Evolutionary conservation across 2,888 invertebrate genomes (phyloP), one percentile per base, ranked within the genome.

Genomic region (Gordius sp.): DNA sequence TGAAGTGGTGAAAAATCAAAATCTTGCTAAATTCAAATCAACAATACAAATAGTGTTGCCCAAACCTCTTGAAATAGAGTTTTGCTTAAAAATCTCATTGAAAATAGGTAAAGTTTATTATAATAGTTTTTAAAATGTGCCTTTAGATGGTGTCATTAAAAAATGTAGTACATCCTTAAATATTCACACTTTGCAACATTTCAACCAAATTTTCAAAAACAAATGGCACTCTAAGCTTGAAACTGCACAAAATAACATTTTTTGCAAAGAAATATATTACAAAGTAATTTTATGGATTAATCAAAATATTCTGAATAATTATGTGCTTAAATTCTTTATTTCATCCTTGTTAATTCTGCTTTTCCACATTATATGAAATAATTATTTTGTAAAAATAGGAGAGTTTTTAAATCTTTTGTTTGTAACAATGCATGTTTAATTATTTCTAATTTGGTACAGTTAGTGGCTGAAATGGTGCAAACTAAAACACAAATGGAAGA

Each of bases 181-280:
- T 33, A n/a, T n/a, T n/a, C n/a, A n/a, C n/a, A n/a, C n/a, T n/a
- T n/a, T n/a, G 0, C 60, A 60, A 13, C 57, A 65, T 56, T 63
- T 66, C 1, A 59, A 60, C 18, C 58, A 60, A 25, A 60, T 60
- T 27, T 41, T 60, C 23, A 81, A 82, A 62, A 74, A 79, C 61
- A 81, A 84, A 65, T 91, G 91, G 91, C 86, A 89, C 64, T 82
- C 84, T 66, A 85, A 85, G 64, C 72, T 91, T n/a, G 89, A 91
- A 67, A 83, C 84, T 0, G 89, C 89, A 0, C 91, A 91, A 67
- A 91, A 91, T 69, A 87, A 91, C 26, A 73, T 91, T 23, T 91
- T 89, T 71, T 91, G 91, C 67, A 89, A 89, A 70, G 91, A 91
- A 69, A 71, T 91, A 28, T 91, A 91, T 67, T 82, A 84, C 61